Evolutionary conservation across 2,888 invertebrate species (phyloP).

Genomic region (Zygothrica quintamaculata): DNA sequence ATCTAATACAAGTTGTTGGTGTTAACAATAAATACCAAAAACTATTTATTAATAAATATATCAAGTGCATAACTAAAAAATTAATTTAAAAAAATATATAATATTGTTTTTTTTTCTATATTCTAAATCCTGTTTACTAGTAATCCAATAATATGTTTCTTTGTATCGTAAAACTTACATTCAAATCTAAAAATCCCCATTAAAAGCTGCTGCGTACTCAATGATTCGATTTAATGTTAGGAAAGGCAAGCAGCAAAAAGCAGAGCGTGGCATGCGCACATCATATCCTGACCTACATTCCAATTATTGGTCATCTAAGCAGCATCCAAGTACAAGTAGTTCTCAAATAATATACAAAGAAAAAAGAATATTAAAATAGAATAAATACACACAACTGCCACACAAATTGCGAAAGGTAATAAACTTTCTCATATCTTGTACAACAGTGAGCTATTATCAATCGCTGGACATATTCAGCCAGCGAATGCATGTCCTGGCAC

Average conservation of each 20-base stretch:
- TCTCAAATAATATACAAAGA: slow-evolving; percentile 37
- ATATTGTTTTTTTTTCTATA: too few species aligned
- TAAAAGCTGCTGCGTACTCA: slow-evolving; percentile 17
- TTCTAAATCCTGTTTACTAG: slow-evolving; percentile 3
- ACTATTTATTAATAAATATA: too few species aligned
- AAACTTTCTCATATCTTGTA: slow-evolving; percentile 28
- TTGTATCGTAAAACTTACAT: slow-evolving; percentile 1
- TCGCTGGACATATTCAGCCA: slow-evolving; percentile 10
- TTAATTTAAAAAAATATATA: too few species aligned
- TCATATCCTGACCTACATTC: slow-evolving; percentile 73
- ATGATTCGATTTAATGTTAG: slow-evolving; percentile 22
- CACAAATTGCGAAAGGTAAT: slow-evolving; percentile 42
- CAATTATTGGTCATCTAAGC: slow-evolving; percentile 74
- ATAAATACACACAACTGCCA: slow-evolving; percentile 46
- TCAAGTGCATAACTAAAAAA: too few species aligned
- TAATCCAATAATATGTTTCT: slow-evolving; percentile 21
- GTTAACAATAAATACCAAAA: background rate
- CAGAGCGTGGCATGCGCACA: slow-evolving; percentile 64
- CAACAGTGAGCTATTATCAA: slow-evolving; percentile 32
- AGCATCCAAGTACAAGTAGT: slow-evolving; percentile 65
- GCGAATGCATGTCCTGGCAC: slow-evolving; percentile 17
- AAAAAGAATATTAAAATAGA: slow-evolving; percentile 18
- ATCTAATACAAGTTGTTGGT: background rate
- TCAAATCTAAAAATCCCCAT: slow-evolving; percentile 32
- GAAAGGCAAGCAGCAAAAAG: background rate